These are phyloP conservation scores for Helicolenus hilgendorfi DNA, from an alignment of 2,797 vertebrate species.

Conservation along the genomic window DNA sequence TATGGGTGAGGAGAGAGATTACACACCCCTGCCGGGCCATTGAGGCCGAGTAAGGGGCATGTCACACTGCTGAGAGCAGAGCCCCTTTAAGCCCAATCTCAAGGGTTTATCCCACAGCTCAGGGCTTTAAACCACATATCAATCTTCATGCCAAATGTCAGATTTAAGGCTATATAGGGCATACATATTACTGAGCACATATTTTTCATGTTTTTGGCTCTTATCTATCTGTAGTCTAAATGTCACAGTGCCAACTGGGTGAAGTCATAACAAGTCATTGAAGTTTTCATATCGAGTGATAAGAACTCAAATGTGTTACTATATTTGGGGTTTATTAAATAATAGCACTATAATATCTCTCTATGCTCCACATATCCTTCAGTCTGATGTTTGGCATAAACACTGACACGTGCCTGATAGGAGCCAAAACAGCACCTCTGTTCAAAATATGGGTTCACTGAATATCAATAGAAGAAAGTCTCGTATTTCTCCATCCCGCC, in stretches of 20 bases:
- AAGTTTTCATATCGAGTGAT: background rate
- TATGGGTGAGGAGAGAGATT: constrained; percentile 34
- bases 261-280: background rate
- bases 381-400: constrained; percentile 36
- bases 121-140: constrained; percentile 58
- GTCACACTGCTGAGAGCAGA: constrained; percentile 57
- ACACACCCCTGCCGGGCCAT: constrained; percentile 32
- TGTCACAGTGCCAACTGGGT: background rate
- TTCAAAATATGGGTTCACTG: constrained; percentile 9
- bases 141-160: constrained; percentile 55
- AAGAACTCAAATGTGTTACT: background rate
- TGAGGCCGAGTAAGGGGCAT: constrained; percentile 56
- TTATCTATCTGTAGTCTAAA: background rate
- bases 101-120: constrained; percentile 71
- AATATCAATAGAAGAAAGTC: background rate
- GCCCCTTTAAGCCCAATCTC: constrained; percentile 60
- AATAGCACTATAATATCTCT: background rate
- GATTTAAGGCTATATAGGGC: constrained; percentile 46
- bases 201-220: background rate
- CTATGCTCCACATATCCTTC: background rate
- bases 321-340: constrained; percentile 8
- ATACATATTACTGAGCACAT: constrained; percentile 1
- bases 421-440: constrained; percentile 6
- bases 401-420: constrained; percentile 16
- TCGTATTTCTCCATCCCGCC: background rate